Evolutionary conservation across 1,140 invertebrate species (phyloP), one percentile per base, ranked within the genome.

Genomic region (silkworm (Bombyx mori)): DNA sequence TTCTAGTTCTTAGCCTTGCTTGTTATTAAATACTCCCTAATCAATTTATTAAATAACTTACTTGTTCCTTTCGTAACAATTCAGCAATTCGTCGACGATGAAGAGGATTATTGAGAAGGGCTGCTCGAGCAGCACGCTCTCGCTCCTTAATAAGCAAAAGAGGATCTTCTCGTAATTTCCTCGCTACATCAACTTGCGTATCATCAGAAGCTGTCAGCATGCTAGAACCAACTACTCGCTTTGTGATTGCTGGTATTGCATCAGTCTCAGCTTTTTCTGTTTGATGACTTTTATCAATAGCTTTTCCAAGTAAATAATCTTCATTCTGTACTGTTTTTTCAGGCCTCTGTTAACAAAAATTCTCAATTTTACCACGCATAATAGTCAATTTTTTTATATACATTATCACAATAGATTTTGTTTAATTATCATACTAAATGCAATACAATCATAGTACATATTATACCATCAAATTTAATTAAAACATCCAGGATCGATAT

Each of bases 131-230:
- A 86, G 97, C 96, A 79, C 96, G 91, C 86, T 97, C 95, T 58
- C 93, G 91, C 78, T 95, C 93, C 70, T 95, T 94, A 1, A 98
- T 97, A 2, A 92, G 88, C 71, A 95, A 92, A 42, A 98, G 78
- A 1, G 97, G 97, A 90, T 98, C 97, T 86, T 98, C 97, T 79
- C 96, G 91, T 58, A 97, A 90, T 85, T 98, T 98, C 51, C 93
- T 90, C 46, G 89, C 90, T 62, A 96, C 86, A 85, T 97, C 95
- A 6, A 95, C 94, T 86, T 95, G 94, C 57, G 92, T 89, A 52
- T 89, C 89, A 2, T 86, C 88, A 56, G 80, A 83, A 58, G 73
- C 55, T 54, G 76, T 63, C 10, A 81, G 52, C 75, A 85, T 82
- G 55, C 81, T 85, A 8, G 79, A 84, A 1, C 89, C 88, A 55